A percentile compares a stretch with the other conserved stretches of the same genome.
Conservation (phyloP, 2,888 invertebrate species). For the Neoaliturus tenellus region DNA sequence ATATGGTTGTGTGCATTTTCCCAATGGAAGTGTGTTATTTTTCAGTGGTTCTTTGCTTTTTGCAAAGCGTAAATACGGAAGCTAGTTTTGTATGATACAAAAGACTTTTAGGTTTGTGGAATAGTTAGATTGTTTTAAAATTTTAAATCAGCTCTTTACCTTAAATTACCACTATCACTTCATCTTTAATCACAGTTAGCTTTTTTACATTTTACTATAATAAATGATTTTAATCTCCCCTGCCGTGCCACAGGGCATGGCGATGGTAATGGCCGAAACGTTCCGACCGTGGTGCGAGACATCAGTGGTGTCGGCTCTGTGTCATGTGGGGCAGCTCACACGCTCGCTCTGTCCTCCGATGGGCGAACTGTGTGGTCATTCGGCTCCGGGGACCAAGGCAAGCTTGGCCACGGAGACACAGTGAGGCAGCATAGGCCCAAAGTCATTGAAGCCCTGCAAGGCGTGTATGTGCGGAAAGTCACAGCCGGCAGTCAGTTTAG, state of each 20-base stretch:
- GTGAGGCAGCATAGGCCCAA: constrained; percentile 76
- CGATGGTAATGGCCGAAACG: constrained; percentile 76
- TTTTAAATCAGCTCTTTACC: no score
- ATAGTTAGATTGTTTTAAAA: no score
- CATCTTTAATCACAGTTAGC: background rate
- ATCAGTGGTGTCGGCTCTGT: constrained; percentile 77
- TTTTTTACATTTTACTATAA: no score
- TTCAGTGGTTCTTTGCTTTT: no score
- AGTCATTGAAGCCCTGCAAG: constrained; percentile 77
- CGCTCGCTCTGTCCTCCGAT: constrained; percentile 75
- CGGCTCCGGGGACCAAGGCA: constrained; percentile 77
- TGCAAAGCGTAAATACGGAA: no score
- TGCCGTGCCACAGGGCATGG: constrained; percentile 74
- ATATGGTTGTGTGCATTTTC: no score
- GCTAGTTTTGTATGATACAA: no score
- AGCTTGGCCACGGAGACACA: constrained; percentile 74
- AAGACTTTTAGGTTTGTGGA: no score
- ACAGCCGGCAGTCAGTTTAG: constrained; percentile 76
- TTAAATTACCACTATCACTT: background rate
- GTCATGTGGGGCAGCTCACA: constrained; percentile 76
- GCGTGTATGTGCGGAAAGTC: constrained; percentile 76
- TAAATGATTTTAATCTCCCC: background rate
- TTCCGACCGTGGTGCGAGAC: constrained; percentile 77
- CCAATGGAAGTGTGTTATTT: no score
- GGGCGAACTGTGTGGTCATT: constrained; percentile 77